phyloP scores from a whole-genome alignment of 2,113 vertebrate species.

The Odocoileus virginianus region DNA sequence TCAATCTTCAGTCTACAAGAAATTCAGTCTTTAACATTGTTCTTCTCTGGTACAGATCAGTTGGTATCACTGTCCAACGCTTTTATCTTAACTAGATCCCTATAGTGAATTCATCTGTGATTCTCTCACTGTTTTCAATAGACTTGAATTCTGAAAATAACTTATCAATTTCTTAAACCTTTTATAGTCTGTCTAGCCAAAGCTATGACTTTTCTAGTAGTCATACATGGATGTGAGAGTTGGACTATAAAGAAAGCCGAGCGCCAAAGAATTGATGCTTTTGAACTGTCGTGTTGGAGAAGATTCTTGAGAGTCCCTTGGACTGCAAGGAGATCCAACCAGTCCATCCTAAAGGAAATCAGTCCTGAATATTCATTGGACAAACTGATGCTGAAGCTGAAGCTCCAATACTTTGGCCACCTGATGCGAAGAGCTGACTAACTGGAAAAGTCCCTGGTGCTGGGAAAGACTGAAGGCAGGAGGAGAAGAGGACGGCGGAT shows the following conservation, averaged over 20 bases:
- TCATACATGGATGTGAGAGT: background rate
- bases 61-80: background rate
- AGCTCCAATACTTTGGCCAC: background rate
- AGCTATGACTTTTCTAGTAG: background rate
- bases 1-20: background rate
- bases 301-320: background rate
- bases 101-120: background rate
- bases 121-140: background rate
- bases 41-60: background rate
- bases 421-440: background rate
- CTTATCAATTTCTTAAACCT: background rate
- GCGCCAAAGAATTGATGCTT: accelerated
- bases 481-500: background rate
- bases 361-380: background rate
- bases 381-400: background rate
- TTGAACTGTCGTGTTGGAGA: background rate
- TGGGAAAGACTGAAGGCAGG: background rate
- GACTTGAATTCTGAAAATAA: background rate
- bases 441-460: background rate
- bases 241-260: background rate
- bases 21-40: background rate
- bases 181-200: background rate
- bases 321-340: background rate
- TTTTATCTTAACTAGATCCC: background rate
- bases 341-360: background rate